These are phyloP conservation scores for Probosciger aterrimus DNA, from an alignment of 2,113 vertebrate genomes.

Conservation along the genomic window DNA sequence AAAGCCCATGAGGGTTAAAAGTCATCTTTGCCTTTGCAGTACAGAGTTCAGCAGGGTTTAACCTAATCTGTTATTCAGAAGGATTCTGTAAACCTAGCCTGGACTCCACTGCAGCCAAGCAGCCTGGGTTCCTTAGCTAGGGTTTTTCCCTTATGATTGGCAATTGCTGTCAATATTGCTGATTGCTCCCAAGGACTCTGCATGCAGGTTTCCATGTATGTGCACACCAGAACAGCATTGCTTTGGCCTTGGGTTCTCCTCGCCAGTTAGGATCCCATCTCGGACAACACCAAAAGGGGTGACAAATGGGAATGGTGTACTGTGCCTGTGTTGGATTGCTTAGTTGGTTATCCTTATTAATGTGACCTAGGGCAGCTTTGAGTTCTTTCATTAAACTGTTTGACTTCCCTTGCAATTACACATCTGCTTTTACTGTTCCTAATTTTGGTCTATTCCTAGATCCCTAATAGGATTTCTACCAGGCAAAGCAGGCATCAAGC, in stretches of 20 bases:
- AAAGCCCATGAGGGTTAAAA: neutral
- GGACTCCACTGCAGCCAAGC: neutral
- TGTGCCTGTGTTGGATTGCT: neutral
- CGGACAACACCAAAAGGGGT: neutral
- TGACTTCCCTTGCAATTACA: neutral
- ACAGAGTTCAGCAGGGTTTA: neutral
- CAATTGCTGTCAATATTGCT: neutral
- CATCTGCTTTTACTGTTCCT: neutral
- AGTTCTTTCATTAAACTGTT: neutral
- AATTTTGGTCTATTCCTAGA: neutral
- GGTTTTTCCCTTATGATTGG: neutral
- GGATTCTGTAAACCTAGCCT: neutral
- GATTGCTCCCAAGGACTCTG: neutral
- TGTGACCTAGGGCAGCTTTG: neutral
- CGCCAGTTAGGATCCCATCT: neutral
- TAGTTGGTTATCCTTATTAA: neutral
- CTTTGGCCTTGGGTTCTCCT: neutral
- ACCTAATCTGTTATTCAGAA: neutral
- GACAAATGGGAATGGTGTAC: neutral
- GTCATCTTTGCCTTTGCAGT: neutral
- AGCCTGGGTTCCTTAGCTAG: neutral
- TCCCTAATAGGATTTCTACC: neutral
- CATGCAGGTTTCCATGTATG: neutral
- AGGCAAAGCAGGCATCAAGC: neutral
- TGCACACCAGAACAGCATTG: accelerated